Conservation (phyloP, 2,113 vertebrate species). For the Neolamprologus tretocephalus region DNA sequence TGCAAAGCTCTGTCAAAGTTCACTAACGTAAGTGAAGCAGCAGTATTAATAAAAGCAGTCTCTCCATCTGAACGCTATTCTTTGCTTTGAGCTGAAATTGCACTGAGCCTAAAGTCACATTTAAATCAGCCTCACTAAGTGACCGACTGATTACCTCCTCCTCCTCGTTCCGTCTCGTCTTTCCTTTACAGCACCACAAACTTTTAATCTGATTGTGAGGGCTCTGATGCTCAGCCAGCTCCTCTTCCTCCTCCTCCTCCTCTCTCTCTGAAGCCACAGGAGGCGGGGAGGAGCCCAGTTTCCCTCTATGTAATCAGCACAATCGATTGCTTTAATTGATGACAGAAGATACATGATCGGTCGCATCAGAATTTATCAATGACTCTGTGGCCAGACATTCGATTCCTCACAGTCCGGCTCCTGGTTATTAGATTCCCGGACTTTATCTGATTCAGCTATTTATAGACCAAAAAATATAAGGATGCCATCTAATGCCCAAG, state of each 20-base stretch:
- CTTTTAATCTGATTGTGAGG: constrained; percentile 7
- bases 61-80: not conserved
- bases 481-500: not conserved
- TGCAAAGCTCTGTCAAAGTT: not conserved
- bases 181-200: not conserved
- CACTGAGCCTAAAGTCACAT: not conserved
- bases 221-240: constrained; percentile 1
- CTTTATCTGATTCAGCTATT: not conserved
- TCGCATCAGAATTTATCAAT: not conserved
- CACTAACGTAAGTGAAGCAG: not conserved
- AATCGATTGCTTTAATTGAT: not conserved
- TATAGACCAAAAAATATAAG: not conserved
- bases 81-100: not conserved
- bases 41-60: not conserved
- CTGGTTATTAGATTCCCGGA: not conserved
- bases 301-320: not conserved
- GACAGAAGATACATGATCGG: not conserved
- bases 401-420: not conserved
- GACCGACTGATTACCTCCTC: not conserved
- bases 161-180: not conserved
- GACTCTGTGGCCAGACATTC: not conserved
- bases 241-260: not conserved
- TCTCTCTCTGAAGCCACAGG: not conserved
- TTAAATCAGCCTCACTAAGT: not conserved
- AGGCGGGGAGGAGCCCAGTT: not conserved